These are phyloP conservation scores for Cheilosia scutellata DNA, from an alignment of 2,888 invertebrate genomes.

Conservation along the genomic window DNA sequence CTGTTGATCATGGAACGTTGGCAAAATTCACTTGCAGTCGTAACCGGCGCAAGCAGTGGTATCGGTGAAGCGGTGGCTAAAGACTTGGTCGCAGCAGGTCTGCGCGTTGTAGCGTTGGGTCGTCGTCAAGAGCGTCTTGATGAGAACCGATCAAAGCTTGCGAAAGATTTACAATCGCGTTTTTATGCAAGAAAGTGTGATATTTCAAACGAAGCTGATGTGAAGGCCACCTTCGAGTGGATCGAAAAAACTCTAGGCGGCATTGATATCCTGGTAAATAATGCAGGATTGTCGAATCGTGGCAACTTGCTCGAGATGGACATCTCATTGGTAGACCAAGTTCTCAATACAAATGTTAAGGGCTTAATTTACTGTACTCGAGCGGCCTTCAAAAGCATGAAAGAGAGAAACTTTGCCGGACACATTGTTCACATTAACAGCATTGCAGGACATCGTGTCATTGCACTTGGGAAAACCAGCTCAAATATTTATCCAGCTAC, in stretches of 20 bases:
- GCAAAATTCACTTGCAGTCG: conserved; percentile 86
- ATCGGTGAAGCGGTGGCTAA: conserved; percentile 86
- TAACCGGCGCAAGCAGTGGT: conserved; percentile 88
- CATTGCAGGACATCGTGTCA: conserved; percentile 80
- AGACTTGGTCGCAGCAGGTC: conserved; percentile 84
- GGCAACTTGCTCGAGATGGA: conserved; percentile 80
- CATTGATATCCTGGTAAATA: conserved; percentile 86
- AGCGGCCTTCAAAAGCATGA: conserved; percentile 85
- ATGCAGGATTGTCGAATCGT: conserved; percentile 85
- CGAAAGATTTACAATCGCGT: conserved; percentile 75
- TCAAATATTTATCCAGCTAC: conserved; percentile 82
- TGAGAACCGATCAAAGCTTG: conserved; percentile 77
- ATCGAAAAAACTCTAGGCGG: conserved; percentile 85
- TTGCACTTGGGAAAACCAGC: conserved; percentile 74
- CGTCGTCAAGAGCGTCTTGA: conserved; percentile 80
- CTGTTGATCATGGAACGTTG: conserved; percentile 80
- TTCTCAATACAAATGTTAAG: conserved; percentile 85
- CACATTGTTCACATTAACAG: conserved; percentile 81
- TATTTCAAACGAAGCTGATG: conserved; percentile 85
- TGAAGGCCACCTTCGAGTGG: conserved; percentile 85
- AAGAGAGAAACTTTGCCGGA: conserved; percentile 80
- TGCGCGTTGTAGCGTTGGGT: conserved; percentile 86
- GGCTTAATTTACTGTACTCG: conserved; percentile 84
- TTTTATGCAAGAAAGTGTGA: conserved; percentile 83
- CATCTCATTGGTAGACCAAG: conserved; percentile 77